Base-by-base conservation (phyloP, 2,113 vertebrate species). In the Eleginops maclovinus region DNA sequence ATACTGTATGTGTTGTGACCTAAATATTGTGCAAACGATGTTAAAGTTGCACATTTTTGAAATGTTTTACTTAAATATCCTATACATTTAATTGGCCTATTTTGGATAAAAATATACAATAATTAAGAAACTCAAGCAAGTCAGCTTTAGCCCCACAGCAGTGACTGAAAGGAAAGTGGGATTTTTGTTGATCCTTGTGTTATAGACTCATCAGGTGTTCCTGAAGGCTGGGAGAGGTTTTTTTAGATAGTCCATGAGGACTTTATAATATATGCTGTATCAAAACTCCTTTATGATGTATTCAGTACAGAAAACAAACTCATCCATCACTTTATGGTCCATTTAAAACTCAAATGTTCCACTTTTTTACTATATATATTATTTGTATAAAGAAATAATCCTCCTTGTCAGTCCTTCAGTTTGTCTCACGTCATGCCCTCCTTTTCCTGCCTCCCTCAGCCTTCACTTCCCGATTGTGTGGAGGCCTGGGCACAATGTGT, bases 401-500 rank as follows among this genome's bases (percentile, higher is more conserved):
- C 22, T 22, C 11, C 1, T 12, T 19, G 12, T 41, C 50, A 46
- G 13, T 31, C 40, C 16, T 54, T 47, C 28, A 44, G 19, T 43
- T 63, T 24, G 16, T 47, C 50, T 59, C 5, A 41, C 53, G 40
- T 54, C 9, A 8, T 49, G 21, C 16, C 55, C 40, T 58, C 14
- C 58, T 59, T 56, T 54, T 41, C 15, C 53, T 9, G 51, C 24
- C 53, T 9, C 56, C 24, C 7, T 74, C 68, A 26, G 44, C 58
- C 66, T 26, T 59, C 46, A 47, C 28, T 72, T 74, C 46, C 36
- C 14, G 43, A 62, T 65, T 40, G 28, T 64, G 73, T 53, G 3
- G 7, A 62, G 44, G 63, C 69, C 44, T 15, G 15, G 61, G 72
- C 82, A 82, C 79, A 82, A 19, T 47, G 19, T 83, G 89, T 79